These are phyloP conservation scores for Vanessa atalanta DNA, from an alignment of 1,140 invertebrate genomes.

Conservation along the genomic window DNA sequence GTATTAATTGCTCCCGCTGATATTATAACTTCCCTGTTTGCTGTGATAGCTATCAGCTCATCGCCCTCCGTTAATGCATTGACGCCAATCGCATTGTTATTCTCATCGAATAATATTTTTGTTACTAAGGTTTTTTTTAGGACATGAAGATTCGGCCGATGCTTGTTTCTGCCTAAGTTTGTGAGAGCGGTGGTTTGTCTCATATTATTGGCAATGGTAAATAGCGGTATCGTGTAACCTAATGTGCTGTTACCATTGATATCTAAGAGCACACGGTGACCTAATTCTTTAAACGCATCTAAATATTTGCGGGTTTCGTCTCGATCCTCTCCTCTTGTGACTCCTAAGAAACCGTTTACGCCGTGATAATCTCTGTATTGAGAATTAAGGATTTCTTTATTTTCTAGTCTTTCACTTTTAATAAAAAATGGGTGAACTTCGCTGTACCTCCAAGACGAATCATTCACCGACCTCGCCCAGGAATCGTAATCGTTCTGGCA, in stretches of 20 bases:
- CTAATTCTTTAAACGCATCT: constrained; percentile 47
- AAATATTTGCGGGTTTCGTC: constrained; percentile 31
- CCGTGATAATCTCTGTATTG: constrained; percentile 33
- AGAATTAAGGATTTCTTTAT: constrained; percentile 29
- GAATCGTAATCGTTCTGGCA: constrained; percentile 39
- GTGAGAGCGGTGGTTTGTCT: constrained; percentile 82
- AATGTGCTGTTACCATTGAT: constrained; percentile 42
- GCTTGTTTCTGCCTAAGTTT: constrained; percentile 78
- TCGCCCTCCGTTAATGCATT: constrained; percentile 69
- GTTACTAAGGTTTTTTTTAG: constrained; percentile 47
- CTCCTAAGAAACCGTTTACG: constrained; percentile 39
- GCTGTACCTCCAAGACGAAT: constrained; percentile 41
- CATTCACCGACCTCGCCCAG: constrained; percentile 40
- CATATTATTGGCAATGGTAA: constrained; percentile 81
- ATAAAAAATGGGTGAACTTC: constrained; percentile 41
- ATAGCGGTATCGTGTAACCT: constrained; percentile 61
- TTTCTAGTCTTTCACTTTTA: constrained; percentile 42
- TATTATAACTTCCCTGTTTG: constrained; percentile 82
- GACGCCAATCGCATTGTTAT: constrained; percentile 77
- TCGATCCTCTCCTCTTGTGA: constrained; percentile 34
- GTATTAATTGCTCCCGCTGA: constrained; percentile 83
- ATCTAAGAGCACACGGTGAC: constrained; percentile 41
- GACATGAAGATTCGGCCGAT: constrained; percentile 78
- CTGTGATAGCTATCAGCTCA: constrained; percentile 77
- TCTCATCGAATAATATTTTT: constrained; percentile 83